Evolutionary conservation across 1,140 invertebrate species (phyloP), one percentile per base, ranked within the genome.

Genomic region (Macrobrachium rosenbergii): DNA sequence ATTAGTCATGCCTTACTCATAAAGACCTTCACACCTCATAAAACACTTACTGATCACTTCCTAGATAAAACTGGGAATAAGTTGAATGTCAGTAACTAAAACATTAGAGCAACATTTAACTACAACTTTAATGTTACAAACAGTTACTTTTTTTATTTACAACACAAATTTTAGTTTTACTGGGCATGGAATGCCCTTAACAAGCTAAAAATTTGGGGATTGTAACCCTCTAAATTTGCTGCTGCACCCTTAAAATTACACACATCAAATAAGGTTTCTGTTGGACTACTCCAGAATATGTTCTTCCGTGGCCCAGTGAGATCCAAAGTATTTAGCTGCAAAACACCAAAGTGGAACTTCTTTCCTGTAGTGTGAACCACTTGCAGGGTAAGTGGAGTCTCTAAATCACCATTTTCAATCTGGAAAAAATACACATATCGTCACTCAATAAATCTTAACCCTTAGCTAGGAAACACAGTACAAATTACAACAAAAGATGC

Each of bases 311-410:
- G 28, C 11, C 62, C 76, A 14, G 59, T 78, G 23, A 84, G 75
- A 45, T 78, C 77, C 21, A 84, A 45, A 23, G 83, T 84, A 45
- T 84, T 84, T 21, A 84, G 83, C 83, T 84, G 83, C 21, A 84
- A 84, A 28, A 77, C 75, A 8, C 83, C 75, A 10, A 84, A 14
- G 83, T 84, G 83, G 73, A 60, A 78, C 5, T 78, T 28, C 11
- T 58, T 62, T 52, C 58, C 17, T 28, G 76, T 43, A 6, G 75
- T 84, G 75, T 84, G 83, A 10, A 84, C 83, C 37, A 84, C 83
- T 60, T 84, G 83, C 60, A 84, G 17, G 63, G 64, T 64, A 6
- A 84, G 43, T 12, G 83, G 83, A 16, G 63, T 43, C 43, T 76
- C 73, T 6, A 78, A 28, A 75, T 77, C 23, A 17, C 75, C 75